These are phyloP conservation scores for Oedothorax gibbosus DNA, from an alignment of 1,140 invertebrate species.

Conservation along the genomic window DNA sequence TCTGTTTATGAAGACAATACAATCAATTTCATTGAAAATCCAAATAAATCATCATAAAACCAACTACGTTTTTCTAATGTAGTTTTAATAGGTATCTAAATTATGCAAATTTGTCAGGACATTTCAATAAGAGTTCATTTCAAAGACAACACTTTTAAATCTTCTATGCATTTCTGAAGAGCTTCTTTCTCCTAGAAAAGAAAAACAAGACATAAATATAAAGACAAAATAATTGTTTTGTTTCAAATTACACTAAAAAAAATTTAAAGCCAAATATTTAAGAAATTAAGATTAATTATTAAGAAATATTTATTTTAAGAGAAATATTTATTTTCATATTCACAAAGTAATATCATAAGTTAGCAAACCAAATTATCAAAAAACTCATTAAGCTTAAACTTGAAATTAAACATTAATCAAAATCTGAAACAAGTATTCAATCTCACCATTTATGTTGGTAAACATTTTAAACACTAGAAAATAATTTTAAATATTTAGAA, in stretches of 20 bases:
- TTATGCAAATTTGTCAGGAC: too few species aligned
- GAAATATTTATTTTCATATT: too few species aligned
- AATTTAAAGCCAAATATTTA: neutral
- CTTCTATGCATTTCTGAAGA: conserved; percentile 87
- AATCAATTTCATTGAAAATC: too few species aligned
- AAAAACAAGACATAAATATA: conserved; percentile 6
- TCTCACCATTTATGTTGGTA: conserved; percentile 1
- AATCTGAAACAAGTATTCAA: neutral
- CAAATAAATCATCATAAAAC: too few species aligned
- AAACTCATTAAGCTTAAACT: too few species aligned
- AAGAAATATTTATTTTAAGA: too few species aligned
- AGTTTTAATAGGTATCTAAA: too few species aligned
- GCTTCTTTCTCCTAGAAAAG: conserved; percentile 80
- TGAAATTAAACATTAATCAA: neutral
- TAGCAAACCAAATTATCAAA: neutral
- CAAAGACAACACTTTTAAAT: conserved; percentile 74
- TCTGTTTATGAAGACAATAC: too few species aligned
- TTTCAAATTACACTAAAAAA: too few species aligned
- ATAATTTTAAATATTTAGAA: neutral
- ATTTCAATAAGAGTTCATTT: neutral
- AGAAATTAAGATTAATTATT: too few species aligned
- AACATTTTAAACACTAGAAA: neutral
- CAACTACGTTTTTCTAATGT: too few species aligned
- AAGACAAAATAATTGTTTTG: too few species aligned
- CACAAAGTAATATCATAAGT: neutral